Evolutionary conservation across 2,797 vertebrate species (phyloP), one percentile per base, ranked within the genome.

Genomic region (Sternotherus odoratus): DNA sequence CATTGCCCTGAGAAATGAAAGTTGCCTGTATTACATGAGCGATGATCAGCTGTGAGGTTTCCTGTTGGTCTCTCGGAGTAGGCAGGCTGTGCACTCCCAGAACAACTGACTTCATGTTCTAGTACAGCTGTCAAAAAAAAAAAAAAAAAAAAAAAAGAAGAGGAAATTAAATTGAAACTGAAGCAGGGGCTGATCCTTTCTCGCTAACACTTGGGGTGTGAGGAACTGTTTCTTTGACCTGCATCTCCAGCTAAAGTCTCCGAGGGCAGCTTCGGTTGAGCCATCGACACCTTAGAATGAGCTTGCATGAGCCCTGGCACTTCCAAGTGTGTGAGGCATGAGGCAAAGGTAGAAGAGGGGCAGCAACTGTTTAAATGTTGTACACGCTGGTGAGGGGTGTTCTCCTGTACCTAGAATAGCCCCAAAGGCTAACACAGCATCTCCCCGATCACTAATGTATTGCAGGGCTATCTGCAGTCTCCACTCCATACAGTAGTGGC

Each of bases 31-130:
- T 85, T 85, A 49, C 26, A 8, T 19, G 13, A 94, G 50, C 49
- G 88, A 53, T 83, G 92, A 60, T 54, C 50, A 94, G 48, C 50
- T 87, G 19, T 93, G 84, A 95, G 89, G 77, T 96, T 96, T 96
- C 93, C 96, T 96, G 95, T 96, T 92, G 92, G 88, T 93, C 50
- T 94, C 86, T 77, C 78, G 92, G 86, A 87, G 93, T 63, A 92
- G 93, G 92, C 24, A 54, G 93, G 94, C 95, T 94, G 8, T 92
- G 72, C 83, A 50, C 84, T 96, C 63, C 86, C 79, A 79, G 86
- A 91, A 46, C 23, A 39, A 72, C 43, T 74, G 86, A 89, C 83
- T n/a, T 95, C 91, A 82, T 0, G 4, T 72, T 86, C 77, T 82
- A 56, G 89, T 92, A 49, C 82, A 80, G 78, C 57, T 66, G 36